Evolutionary conservation across 2,113 vertebrate genomes (phyloP), one percentile per base, ranked within the genome.

Genomic region (Patagioenas fasciata): DNA sequence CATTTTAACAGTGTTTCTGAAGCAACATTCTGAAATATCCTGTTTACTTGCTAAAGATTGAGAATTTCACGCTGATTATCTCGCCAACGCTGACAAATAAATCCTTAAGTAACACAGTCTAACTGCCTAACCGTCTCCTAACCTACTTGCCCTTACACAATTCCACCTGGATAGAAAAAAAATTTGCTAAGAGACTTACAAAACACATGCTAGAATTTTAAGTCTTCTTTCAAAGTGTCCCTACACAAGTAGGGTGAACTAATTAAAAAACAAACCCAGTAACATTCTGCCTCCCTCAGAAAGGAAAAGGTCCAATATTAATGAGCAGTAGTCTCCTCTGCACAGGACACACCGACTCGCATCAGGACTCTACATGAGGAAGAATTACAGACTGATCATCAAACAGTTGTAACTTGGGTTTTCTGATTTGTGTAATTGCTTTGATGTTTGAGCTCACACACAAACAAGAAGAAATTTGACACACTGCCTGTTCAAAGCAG

Each of bases 391-490:
- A 80, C 26, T 13, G 47, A 75, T 50, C 34, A 75, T 2, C 53
- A 51, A 48, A 38, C 1, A 84, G 48, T 11, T 69, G 28, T 29
- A 81, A 56, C 42, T 44, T 82, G 21, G 0, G 1, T 57, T n/a
- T 71, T 65, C 28, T 4, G 11, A 65, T 74, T 70, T n/a, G 20
- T 5, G 0, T n/a, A 87, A 77, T 4, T 24, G 7, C 31, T 51
- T 9, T 0, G 0, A 56, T 25, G 28, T 47, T 56, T 51, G 34
- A 86, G 60, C 15, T 31, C 25, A 60, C 21, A 40, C 11, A 47
- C 44, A 66, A 17, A 40, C n/a, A 74, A 64, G 15, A 72, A 58
- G 25, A 16, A 88, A 48, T 25, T 11, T 4, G 24, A 91, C 16
- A 31, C 5, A 38, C 13, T 66, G 36, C 18, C 25, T 53, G 32